Base-by-base conservation (phyloP, 1,140 invertebrate species). In the Parapsyche elsis region DNA sequence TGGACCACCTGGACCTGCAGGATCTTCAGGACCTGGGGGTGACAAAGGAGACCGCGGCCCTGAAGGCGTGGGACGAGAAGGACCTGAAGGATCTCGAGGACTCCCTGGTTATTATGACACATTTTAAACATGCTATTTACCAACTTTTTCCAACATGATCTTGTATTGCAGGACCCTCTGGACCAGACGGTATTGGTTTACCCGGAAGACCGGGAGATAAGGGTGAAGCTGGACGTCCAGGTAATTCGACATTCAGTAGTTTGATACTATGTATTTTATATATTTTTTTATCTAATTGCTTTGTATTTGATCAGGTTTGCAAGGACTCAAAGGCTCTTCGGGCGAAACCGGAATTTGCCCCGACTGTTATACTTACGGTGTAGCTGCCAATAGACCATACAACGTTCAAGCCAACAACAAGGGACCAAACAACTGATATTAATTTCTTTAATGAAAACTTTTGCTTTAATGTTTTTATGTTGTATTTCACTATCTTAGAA, bases 31-130 rank as follows among this genome's bases (percentile, higher is more conserved):
- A 0, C 90, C 92, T 83, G 89, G 91, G 81, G 94, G 94, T 0
- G 93, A 94, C 74, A 94, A 93, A 84, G 94, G 94, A 0, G 93
- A 94, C 7, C 85, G 91, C 85, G 94, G 94, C 0, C 86, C 87
- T 0, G 91, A 94, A 85, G 94, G 93, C 0, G 83, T 93, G 46
- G 93, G 93, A 0, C 81, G 91, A 2, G 93, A 93, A 87, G 94
- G 94, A n/a, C 90, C 91, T 0, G 87, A 90, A 67, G 94, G 94
- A 49, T 88, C 90, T 0, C 87, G 89, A 84, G 94, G 94, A 71
- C 77, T 87, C 74, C 90, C 90, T 88, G 93, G 93, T 94, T 87
- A 81, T 26, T 67, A 61, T 30, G 5, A 14, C 16, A 53, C 49
- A 38, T 4, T 38, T 7, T 38, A 38, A 38, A 4, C 30, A 38